phyloP scores from a whole-genome alignment of 2,888 invertebrate genomes.

The Mantis religiosa region DNA sequence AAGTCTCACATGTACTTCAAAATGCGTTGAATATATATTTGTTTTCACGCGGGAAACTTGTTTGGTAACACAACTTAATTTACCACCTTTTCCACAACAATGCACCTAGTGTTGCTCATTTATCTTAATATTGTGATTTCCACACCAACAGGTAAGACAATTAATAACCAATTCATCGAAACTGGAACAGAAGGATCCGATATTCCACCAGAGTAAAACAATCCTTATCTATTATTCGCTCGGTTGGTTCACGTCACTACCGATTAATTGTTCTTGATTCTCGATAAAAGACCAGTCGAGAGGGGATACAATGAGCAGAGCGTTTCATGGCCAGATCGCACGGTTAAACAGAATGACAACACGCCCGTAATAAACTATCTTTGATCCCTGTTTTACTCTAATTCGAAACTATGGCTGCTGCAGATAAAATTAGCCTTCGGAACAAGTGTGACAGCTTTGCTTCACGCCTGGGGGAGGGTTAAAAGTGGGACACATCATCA shows the following conservation, averaged over 20 bases:
- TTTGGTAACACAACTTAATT: no score
- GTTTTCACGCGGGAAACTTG: no score
- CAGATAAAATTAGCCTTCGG: background rate
- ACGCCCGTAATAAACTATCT: background rate
- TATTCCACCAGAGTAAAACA: background rate
- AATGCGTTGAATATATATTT: no score
- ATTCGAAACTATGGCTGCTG: background rate
- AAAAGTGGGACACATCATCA: background rate
- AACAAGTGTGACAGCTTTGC: background rate
- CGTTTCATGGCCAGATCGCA: background rate
- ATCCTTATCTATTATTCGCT: background rate
- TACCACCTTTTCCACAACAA: no score
- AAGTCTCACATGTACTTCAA: no score
- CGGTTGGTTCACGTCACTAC: background rate
- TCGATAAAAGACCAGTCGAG: background rate
- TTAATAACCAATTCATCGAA: background rate
- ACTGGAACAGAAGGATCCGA: background rate
- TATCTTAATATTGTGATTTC: background rate
- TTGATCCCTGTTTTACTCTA: background rate
- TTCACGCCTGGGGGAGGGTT: background rate
- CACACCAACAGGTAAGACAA: background rate
- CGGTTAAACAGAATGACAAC: background rate
- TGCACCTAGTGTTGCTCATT: background rate
- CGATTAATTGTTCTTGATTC: background rate
- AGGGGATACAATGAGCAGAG: background rate